Conservation (phyloP, 2,113 vertebrate genomes). For the Oryzias javanicus region DNA sequence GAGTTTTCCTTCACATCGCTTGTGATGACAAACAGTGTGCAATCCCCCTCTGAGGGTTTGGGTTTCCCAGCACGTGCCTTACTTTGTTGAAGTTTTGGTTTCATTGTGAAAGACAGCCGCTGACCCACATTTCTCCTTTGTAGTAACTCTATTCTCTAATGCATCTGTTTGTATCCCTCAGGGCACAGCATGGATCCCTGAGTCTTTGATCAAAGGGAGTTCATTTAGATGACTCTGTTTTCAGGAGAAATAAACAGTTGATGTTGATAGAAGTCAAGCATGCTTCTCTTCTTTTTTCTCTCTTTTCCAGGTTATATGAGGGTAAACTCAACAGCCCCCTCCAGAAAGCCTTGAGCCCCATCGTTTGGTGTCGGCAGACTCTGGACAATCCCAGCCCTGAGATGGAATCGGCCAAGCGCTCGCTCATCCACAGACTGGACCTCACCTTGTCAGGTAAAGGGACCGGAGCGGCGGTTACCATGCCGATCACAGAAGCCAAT, state of each 20-base stretch:
- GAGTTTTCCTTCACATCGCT: background rate
- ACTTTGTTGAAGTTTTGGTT: conserved; percentile 24
- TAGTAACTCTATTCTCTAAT: conserved; percentile 14
- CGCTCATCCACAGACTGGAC: conserved; percentile 93
- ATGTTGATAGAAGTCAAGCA: background rate
- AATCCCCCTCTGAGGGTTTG: conserved; percentile 1
- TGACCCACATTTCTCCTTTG: conserved; percentile 52
- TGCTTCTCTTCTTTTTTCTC: no score
- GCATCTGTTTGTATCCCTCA: no score
- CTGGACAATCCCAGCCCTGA: conserved; percentile 96
- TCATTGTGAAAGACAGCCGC: conserved; percentile 59
- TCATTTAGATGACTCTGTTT: background rate
- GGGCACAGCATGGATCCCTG: no score
- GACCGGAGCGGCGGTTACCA: background rate
- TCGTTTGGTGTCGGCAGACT: conserved; percentile 96
- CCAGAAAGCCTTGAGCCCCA: conserved; percentile 89
- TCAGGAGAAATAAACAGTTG: background rate
- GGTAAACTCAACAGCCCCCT: conserved; percentile 89
- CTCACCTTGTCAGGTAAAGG: conserved; percentile 91
- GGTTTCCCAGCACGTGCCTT: conserved; percentile 1
- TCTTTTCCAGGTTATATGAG: conserved; percentile 86
- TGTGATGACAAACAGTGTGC: conserved; percentile 32
- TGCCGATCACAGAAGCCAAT: no score
- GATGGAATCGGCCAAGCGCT: conserved; percentile 96
- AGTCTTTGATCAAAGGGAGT: background rate